Conservation (phyloP, 2,113 vertebrate genomes). For the Silurus asotus region DNA sequence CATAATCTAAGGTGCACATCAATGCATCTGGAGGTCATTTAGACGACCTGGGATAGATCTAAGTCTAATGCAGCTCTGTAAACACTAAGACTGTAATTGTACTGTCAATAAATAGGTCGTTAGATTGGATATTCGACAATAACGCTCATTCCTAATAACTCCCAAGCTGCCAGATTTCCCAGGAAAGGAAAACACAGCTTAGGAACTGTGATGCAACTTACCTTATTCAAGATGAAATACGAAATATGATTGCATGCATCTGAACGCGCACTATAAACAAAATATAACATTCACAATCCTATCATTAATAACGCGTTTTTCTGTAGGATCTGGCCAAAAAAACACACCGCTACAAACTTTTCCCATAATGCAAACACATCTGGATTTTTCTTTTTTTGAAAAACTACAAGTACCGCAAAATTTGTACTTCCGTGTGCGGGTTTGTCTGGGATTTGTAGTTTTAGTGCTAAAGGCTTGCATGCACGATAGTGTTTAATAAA, state of each 20-base stretch:
- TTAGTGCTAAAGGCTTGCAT: rapidly evolving
- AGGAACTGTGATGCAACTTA: slow-evolving; percentile 69
- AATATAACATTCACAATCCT: not conserved
- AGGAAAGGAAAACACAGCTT: slow-evolving; percentile 2
- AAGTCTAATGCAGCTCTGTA: not conserved
- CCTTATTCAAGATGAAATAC: slow-evolving; percentile 63
- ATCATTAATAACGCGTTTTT: not conserved
- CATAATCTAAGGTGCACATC: not conserved
- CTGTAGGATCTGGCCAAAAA: not conserved
- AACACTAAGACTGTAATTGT: not conserved
- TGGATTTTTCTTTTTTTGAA: slow-evolving; percentile 37
- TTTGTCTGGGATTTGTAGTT: slow-evolving; percentile 55
- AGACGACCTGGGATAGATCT: not conserved
- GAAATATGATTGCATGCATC: not conserved
- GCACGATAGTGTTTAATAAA: not conserved
- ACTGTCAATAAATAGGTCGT: not conserved
- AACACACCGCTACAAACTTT: slow-evolving; percentile 41
- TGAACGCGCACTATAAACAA: not conserved
- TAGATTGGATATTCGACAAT: not conserved
- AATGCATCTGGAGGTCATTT: not conserved
- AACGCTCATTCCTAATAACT: not conserved
- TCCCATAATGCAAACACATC: slow-evolving; percentile 53
- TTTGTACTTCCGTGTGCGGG: not conserved
- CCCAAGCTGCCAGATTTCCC: slow-evolving; percentile 4
- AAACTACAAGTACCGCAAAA: slow-evolving; percentile 25